phyloP scores from a whole-genome alignment of 1,140 invertebrate genomes.

The Anastatus disparis region DNA sequence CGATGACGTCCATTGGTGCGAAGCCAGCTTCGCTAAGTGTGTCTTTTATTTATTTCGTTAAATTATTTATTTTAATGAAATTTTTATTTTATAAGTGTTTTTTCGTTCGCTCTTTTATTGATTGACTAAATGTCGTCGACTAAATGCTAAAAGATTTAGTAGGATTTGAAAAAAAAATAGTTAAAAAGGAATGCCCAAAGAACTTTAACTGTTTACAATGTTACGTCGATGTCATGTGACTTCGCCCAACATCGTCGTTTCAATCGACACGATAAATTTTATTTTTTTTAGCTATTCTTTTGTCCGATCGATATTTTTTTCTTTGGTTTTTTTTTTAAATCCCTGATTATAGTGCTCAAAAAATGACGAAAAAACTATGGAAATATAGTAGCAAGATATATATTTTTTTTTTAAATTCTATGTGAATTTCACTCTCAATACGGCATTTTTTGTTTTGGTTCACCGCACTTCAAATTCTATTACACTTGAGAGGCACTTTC shows the following conservation, averaged over 20 bases:
- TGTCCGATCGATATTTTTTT: not conserved
- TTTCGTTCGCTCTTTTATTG: too few species aligned
- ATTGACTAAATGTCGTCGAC: not conserved
- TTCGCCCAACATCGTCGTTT: constrained; percentile 58
- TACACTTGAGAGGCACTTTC: constrained; percentile 23
- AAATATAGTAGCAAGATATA: too few species aligned
- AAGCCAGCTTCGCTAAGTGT: constrained; percentile 29
- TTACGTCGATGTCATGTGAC: constrained; percentile 51
- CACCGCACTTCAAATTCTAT: constrained; percentile 33
- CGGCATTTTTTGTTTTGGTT: constrained; percentile 22
- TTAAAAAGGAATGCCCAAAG: constrained; percentile 12
- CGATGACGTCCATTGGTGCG: constrained; percentile 17
- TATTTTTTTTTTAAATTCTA: not conserved
- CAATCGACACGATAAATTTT: not conserved
- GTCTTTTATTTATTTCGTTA: not conserved
- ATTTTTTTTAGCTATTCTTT: not conserved
- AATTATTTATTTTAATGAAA: not conserved
- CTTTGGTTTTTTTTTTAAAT: constrained; percentile 24
- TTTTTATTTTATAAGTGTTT: too few species aligned
- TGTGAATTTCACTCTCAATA: constrained; percentile 3
- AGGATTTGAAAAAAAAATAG: too few species aligned
- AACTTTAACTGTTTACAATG: constrained; percentile 22
- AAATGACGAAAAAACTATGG: not conserved
- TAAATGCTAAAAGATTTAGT: too few species aligned
- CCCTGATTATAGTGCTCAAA: not conserved